Evolutionary conservation across 2,113 vertebrate species (phyloP).

Genomic region (Cyanoliseus patagonus): DNA sequence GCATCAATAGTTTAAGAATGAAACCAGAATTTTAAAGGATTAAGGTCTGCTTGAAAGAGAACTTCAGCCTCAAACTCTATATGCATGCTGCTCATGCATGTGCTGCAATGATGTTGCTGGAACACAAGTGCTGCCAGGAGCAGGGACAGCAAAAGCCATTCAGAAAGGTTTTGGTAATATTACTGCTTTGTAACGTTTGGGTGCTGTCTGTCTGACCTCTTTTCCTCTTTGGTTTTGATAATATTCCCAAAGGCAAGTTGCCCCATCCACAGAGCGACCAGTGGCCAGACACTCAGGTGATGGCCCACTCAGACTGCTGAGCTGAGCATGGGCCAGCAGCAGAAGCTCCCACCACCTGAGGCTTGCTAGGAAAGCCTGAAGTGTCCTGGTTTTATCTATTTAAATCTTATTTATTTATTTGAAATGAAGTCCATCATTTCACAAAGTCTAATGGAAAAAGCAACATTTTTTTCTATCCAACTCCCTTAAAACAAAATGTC

Average conservation of each 20-base stretch:
- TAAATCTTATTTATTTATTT: no score
- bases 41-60: not conserved
- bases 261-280: rapidly evolving
- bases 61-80: not conserved
- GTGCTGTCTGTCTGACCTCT: rapidly evolving
- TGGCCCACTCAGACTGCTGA: rapidly evolving
- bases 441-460: not conserved
- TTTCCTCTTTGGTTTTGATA: rapidly evolving
- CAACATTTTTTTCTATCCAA: not conserved
- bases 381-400: not conserved
- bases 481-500: not conserved
- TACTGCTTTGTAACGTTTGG: rapidly evolving
- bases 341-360: rapidly evolving
- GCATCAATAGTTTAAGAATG: slow-evolving; percentile 27
- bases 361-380: not conserved
- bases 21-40: slow-evolving; percentile 6
- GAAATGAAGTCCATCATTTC: not conserved
- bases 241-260: rapidly evolving
- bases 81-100: not conserved
- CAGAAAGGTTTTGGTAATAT: rapidly evolving
- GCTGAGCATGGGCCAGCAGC: no score
- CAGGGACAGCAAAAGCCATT: rapidly evolving
- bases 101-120: not conserved
- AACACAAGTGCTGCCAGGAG: not conserved
- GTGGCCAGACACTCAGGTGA: not conserved